Conservation (phyloP, 2,797 vertebrate genomes). For the Orientallactaga sibirica region DNA sequence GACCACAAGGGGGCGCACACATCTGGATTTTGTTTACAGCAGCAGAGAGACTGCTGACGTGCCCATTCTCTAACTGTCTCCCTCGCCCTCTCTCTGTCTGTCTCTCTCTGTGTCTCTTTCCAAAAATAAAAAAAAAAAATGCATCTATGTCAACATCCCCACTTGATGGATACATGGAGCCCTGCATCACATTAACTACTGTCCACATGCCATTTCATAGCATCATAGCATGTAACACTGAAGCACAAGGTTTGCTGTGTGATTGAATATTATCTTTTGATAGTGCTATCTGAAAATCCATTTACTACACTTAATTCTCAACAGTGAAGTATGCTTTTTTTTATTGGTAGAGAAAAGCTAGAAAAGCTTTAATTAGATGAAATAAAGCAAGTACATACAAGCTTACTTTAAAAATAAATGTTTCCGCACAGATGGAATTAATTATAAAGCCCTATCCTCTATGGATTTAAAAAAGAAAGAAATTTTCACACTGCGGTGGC, state of each 20-base stretch:
- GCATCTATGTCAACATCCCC: background rate
- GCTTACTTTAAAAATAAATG: background rate
- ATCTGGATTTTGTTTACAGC: too few species aligned
- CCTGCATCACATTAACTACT: background rate
- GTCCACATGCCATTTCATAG: background rate
- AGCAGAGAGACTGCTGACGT: too few species aligned
- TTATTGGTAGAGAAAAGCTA: background rate
- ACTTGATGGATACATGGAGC: background rate
- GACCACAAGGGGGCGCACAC: too few species aligned
- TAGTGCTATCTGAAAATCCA: background rate
- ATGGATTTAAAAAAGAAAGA: background rate
- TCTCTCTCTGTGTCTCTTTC: too few species aligned
- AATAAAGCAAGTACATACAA: background rate
- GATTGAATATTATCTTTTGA: background rate
- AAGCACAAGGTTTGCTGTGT: background rate
- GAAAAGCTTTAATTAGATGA: constrained; percentile 35
- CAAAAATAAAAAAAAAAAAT: too few species aligned
- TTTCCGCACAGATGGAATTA: constrained; percentile 18
- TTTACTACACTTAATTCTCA: background rate
- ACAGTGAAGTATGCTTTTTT: background rate
- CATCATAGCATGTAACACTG: background rate
- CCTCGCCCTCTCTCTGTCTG: too few species aligned
- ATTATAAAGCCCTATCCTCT: background rate
- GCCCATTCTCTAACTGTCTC: too few species aligned
- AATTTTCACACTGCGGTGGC: background rate